Conservation (phyloP, 2,113 vertebrate genomes). For the Megaceryle torquata region DNA sequence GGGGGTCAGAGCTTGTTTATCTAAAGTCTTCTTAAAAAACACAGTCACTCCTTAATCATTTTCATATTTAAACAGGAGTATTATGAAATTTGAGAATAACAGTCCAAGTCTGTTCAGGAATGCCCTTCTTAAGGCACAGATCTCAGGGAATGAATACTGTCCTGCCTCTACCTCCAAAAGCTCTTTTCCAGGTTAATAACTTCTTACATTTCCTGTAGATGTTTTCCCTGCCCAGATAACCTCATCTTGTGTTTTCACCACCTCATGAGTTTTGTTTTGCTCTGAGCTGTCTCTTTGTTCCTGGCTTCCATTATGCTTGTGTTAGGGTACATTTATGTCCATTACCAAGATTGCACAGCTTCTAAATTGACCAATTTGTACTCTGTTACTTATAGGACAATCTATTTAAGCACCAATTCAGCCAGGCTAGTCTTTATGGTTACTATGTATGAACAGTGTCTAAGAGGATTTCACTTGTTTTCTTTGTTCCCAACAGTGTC, state of each 20-base stretch:
- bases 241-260: constrained; percentile 1
- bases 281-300: neutral
- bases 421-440: neutral
- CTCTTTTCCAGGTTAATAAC: neutral
- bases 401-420: neutral
- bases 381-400: neutral
- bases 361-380: neutral
- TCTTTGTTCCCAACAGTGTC: neutral
- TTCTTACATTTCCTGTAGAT: constrained; percentile 2
- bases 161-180: neutral
- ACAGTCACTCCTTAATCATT: neutral
- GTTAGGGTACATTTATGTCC: neutral
- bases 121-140: neutral
- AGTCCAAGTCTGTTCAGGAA: neutral
- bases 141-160: constrained; percentile 5
- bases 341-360: neutral
- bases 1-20: neutral
- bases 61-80: neutral
- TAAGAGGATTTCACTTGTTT: neutral
- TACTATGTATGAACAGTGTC: neutral
- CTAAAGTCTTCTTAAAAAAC: neutral
- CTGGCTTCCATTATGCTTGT: neutral
- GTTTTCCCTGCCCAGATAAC: neutral
- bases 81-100: neutral
- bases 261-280: neutral